Evolutionary conservation across 1,140 invertebrate genomes (phyloP).

Genomic region (Akabosia matsudoensis): DNA sequence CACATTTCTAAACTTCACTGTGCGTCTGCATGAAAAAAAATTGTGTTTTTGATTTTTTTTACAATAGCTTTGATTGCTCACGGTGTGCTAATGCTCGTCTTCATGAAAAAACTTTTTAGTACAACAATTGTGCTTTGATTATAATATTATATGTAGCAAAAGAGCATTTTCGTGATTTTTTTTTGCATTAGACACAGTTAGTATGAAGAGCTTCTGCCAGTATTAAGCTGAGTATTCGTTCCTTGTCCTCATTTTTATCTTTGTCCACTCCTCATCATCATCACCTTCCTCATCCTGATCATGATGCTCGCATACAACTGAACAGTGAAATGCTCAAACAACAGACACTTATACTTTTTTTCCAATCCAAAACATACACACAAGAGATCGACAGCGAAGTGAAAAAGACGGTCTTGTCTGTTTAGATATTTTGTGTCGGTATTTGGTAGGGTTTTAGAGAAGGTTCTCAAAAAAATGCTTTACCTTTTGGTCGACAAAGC

Average conservation of each 20-base stretch:
- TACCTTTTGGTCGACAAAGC: too few relatives aligned
- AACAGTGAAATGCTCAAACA: not conserved
- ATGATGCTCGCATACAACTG: not conserved
- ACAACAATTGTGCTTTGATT: too few relatives aligned
- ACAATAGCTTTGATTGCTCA: too few relatives aligned
- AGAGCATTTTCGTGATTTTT: too few relatives aligned
- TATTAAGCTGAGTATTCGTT: not conserved
- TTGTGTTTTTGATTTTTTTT: too few relatives aligned
- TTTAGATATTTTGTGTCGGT: not conserved
- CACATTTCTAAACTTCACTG: too few relatives aligned
- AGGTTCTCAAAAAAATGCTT: not conserved
- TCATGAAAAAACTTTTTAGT: too few relatives aligned
- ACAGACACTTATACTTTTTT: not conserved
- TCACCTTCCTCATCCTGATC: not conserved
- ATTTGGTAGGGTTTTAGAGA: not conserved
- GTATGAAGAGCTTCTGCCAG: too few relatives aligned
- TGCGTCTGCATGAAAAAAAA: too few relatives aligned
- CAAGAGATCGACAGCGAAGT: not conserved
- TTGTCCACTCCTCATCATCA: constrained; percentile 19
- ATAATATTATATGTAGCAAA: too few relatives aligned
- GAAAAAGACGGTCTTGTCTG: not conserved
- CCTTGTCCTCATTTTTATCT: constrained; percentile 23
- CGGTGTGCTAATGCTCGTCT: too few relatives aligned
- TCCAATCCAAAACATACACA: not conserved
- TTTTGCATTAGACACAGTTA: too few relatives aligned